A percentile compares a stretch with the other conserved stretches of the same genome.
Conservation (phyloP, 92 coral and sea anemone genomes). For the Parazoanthus atlanticus region DNA sequence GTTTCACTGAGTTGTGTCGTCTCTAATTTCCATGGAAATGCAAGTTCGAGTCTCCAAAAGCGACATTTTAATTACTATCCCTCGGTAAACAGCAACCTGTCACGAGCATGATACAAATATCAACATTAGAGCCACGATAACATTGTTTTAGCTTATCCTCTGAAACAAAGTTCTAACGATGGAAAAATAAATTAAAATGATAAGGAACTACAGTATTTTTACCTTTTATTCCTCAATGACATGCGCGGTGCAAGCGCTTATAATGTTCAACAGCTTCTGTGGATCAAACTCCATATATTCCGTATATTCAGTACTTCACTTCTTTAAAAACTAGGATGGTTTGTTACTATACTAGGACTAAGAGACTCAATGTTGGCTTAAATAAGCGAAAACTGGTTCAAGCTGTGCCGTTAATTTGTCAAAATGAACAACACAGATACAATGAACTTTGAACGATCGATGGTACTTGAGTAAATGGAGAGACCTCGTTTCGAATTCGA, state of each 20-base stretch:
- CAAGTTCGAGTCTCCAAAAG: neutral
- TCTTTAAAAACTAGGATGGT: neutral
- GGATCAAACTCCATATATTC: too few relatives aligned
- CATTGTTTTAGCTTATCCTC: neutral
- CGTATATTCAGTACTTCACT: too few relatives aligned
- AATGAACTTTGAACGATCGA: too few relatives aligned
- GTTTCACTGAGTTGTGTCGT: conserved; percentile 25
- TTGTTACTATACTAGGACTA: neutral
- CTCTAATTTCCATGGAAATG: conserved; percentile 22
- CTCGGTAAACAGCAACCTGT: neutral
- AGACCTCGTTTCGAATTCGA: too few relatives aligned
- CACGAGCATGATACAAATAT: neutral
- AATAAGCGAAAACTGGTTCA: neutral
- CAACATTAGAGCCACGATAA: neutral
- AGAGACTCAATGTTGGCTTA: neutral
- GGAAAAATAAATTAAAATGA: neutral
- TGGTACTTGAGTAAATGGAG: too few relatives aligned
- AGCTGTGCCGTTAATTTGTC: neutral
- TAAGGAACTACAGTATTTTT: neutral
- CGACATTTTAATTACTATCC: neutral
- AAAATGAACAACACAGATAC: neutral
- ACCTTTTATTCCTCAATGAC: too few relatives aligned
- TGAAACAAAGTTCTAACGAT: neutral
- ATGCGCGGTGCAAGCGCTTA: neutral
- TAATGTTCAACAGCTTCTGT: too few relatives aligned